These are phyloP conservation scores for Lerista edwardsae DNA, from an alignment of 2,797 vertebrate genomes.

Conservation along the genomic window DNA sequence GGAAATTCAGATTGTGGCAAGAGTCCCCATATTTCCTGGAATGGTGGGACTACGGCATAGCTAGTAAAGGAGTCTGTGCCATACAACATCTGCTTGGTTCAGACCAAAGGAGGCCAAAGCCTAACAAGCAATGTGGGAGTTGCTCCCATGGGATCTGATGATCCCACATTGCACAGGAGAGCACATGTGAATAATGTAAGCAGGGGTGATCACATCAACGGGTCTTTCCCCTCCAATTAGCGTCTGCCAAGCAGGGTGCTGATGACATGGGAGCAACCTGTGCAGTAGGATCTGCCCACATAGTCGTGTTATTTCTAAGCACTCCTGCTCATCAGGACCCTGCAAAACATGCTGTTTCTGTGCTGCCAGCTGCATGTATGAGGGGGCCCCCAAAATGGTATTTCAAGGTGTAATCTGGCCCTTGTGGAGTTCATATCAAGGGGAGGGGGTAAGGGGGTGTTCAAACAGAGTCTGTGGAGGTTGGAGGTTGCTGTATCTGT, in stretches of 20 bases:
- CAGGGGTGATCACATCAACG: not conserved
- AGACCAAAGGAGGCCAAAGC: not conserved
- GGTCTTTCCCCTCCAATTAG: not conserved
- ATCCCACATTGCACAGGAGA: not conserved
- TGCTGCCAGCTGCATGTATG: not conserved
- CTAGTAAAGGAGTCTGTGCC: not conserved
- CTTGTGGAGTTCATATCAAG: not conserved
- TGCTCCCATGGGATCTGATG: not conserved
- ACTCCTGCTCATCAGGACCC: not conserved
- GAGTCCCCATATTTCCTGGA: not conserved
- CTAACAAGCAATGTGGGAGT: no score
- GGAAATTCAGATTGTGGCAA: not conserved
- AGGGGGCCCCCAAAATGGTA: no score
- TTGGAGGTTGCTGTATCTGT: not conserved
- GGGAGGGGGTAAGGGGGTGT: no score
- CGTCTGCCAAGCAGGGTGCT: not conserved
- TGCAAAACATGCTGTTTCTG: not conserved
- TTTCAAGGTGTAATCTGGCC: not conserved
- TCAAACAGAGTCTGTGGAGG: not conserved
- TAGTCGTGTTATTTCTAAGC: not conserved
- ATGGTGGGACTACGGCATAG: not conserved
- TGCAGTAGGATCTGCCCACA: not conserved
- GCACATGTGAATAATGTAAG: not conserved
- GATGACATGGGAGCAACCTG: not conserved
- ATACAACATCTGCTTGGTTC: not conserved